phyloP scores from a whole-genome alignment of 2,888 invertebrate species.

The Drosophila neutralis region DNA sequence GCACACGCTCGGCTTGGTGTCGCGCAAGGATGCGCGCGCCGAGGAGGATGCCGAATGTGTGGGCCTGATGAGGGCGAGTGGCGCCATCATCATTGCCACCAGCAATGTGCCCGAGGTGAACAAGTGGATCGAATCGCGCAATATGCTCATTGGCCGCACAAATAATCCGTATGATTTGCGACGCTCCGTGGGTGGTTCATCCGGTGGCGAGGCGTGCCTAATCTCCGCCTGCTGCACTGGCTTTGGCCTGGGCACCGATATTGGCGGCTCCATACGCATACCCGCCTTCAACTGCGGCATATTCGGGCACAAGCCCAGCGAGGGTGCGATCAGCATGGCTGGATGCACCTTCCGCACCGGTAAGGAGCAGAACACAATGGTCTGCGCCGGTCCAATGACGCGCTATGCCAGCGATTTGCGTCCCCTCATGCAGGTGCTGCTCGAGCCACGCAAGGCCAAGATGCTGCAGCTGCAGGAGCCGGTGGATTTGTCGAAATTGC shows the following conservation, averaged over 20 bases:
- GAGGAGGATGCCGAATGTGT: slow-evolving; percentile 92
- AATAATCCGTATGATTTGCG: slow-evolving; percentile 96
- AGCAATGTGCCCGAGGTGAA: slow-evolving; percentile 98
- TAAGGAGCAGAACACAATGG: slow-evolving; percentile 90
- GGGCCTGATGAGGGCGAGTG: slow-evolving; percentile 89
- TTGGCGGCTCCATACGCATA: slow-evolving; percentile 98
- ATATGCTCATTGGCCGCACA: slow-evolving; percentile 94
- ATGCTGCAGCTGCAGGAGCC: slow-evolving; percentile 87
- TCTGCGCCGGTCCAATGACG: slow-evolving; percentile 93
- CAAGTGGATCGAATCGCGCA: slow-evolving; percentile 95
- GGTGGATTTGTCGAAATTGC: slow-evolving; percentile 89
- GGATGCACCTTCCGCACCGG: slow-evolving; percentile 90
- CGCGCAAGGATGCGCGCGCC: slow-evolving; percentile 88
- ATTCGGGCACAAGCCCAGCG: slow-evolving; percentile 92
- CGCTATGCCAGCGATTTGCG: slow-evolving; percentile 91
- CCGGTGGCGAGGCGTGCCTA: slow-evolving; percentile 93
- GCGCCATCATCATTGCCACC: slow-evolving; percentile 93
- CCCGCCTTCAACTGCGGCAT: slow-evolving; percentile 94
- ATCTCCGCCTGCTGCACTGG: slow-evolving; percentile 92
- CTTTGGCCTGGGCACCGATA: slow-evolving; percentile 95
- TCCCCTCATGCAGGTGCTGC: slow-evolving; percentile 88
- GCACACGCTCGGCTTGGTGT: slow-evolving; percentile 88
- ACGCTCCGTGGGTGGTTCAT: slow-evolving; percentile 95
- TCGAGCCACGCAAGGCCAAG: slow-evolving; percentile 85
- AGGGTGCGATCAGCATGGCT: slow-evolving; percentile 86